Conservation (phyloP, 2,113 vertebrate species). For the Octodon degus region DNA sequence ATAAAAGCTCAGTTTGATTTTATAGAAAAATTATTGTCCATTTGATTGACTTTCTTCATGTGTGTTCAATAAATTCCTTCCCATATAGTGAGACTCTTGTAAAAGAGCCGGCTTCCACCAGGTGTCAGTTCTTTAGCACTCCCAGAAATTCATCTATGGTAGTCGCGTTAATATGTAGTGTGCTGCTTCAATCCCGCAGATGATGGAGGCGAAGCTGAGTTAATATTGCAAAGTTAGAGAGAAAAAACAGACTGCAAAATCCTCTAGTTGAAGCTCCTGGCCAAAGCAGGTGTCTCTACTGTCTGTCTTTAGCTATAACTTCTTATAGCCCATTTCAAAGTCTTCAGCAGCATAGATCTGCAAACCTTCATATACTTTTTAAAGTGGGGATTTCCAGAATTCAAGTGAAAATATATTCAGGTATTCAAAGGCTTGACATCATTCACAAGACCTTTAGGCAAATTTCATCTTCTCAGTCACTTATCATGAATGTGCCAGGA, state of each 20-base stretch:
- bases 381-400: neutral
- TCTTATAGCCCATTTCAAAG: neutral
- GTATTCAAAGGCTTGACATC: neutral
- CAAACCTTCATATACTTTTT: neutral
- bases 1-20: neutral
- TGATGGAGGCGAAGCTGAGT: neutral
- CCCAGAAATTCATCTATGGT: neutral
- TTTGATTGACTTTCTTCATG: neutral
- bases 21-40: neutral
- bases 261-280: neutral
- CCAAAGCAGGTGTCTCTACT: neutral
- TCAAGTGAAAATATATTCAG: neutral
- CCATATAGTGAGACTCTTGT: neutral
- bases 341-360: neutral
- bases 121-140: neutral
- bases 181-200: neutral
- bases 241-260: neutral
- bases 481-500: neutral
- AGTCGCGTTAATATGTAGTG: neutral
- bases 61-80: neutral
- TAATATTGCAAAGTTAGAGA: neutral
- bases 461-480: constrained; percentile 54
- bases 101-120: neutral
- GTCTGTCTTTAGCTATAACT: neutral
- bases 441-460: neutral